Evolutionary conservation across 2,797 vertebrate genomes (phyloP).

Genomic region (Natrix natrix): DNA sequence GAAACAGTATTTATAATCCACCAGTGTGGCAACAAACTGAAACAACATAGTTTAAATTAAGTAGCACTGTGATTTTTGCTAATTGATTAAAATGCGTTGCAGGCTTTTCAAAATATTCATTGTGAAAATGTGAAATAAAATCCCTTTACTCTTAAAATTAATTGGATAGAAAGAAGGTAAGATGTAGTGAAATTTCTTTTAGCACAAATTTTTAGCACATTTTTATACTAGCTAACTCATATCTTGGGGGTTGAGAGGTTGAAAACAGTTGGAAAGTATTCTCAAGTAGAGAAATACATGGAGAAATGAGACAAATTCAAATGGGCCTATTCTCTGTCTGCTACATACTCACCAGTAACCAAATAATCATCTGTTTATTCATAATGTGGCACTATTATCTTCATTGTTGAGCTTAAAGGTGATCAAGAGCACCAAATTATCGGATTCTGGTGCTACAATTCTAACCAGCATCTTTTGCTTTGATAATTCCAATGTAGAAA

Average conservation of each 20-base stretch:
- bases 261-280: background rate
- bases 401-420: constrained; percentile 55
- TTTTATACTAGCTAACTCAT: constrained; percentile 5
- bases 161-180: background rate
- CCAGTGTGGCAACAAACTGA: background rate
- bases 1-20: background rate
- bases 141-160: background rate
- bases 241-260: rapidly evolving
- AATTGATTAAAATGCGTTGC: background rate
- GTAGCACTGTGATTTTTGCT: background rate
- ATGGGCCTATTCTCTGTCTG: constrained; percentile 24
- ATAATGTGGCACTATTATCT: constrained; percentile 55
- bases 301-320: constrained; percentile 41
- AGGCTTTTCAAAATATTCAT: background rate
- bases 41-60: background rate
- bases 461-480: constrained; percentile 26
- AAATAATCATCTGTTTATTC: constrained; percentile 43
- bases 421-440: constrained; percentile 53
- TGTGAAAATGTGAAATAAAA: background rate
- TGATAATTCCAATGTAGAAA: constrained; percentile 23
- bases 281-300: constrained; percentile 13
- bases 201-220: background rate
- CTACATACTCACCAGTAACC: constrained; percentile 55
- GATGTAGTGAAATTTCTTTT: background rate
- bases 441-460: constrained; percentile 40